Conservation (phyloP, 1,140 invertebrate genomes). For the Temnothorax longispinosus region DNA sequence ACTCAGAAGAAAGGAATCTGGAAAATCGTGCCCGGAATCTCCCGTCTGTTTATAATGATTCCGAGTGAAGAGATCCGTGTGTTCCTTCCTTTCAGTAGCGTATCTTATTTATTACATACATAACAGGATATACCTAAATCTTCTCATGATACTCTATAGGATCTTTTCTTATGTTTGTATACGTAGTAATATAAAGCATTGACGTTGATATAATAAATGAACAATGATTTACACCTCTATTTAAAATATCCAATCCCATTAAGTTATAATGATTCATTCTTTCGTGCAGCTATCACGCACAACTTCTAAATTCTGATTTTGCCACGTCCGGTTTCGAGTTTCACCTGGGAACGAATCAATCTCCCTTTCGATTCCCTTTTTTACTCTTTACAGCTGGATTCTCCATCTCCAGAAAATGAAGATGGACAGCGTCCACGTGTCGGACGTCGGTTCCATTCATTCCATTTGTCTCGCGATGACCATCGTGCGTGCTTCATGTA, state of each 20-base stretch:
- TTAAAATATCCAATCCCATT: slow-evolving; percentile 33
- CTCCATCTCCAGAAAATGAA: slow-evolving; percentile 74
- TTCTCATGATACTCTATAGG: background rate
- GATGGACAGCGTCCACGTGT: slow-evolving; percentile 78
- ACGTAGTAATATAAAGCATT: background rate
- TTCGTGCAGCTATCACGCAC: background rate
- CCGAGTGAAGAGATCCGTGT: slow-evolving; percentile 5
- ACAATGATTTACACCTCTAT: background rate
- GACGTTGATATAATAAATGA: background rate
- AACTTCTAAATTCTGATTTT: slow-evolving; percentile 10
- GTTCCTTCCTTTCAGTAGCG: slow-evolving; percentile 5
- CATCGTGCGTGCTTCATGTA: slow-evolving; percentile 2
- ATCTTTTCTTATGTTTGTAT: background rate
- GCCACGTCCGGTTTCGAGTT: slow-evolving; percentile 62
- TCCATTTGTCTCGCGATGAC: slow-evolving; percentile 35
- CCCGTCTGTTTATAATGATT: slow-evolving; percentile 63
- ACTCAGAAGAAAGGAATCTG: slow-evolving; percentile 70
- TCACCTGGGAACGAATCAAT: slow-evolving; percentile 72
- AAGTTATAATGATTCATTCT: slow-evolving; percentile 31
- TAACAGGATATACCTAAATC: background rate
- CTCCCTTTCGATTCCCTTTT: slow-evolving; percentile 20
- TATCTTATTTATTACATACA: slow-evolving; percentile 28
- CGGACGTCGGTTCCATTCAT: slow-evolving; percentile 29
- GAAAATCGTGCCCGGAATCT: slow-evolving; percentile 62
- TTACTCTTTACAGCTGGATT: slow-evolving; percentile 35